Evolutionary conservation across 2,888 invertebrate genomes (phyloP).

Genomic region (Palloptera scutellata): DNA sequence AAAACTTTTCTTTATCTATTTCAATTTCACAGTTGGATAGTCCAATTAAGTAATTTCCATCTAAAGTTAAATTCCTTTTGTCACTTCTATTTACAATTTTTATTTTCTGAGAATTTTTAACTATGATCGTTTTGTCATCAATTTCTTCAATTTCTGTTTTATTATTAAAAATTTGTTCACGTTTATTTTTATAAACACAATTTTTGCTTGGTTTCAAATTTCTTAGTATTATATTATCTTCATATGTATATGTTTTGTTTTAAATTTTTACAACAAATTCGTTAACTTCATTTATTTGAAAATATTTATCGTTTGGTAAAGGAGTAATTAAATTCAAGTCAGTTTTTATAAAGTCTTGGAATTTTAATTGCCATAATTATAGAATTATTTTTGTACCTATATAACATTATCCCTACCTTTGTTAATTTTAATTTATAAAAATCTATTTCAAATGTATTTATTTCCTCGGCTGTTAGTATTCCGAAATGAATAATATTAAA

Average conservation of each 20-base stretch:
- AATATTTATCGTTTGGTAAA: background rate
- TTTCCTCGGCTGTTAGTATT: background rate
- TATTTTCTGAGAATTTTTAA: slow-evolving; percentile 11
- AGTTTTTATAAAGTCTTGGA: background rate
- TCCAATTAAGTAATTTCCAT: slow-evolving; percentile 3
- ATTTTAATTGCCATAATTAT: slow-evolving; percentile 6
- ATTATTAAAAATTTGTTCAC: background rate
- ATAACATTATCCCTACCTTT: background rate
- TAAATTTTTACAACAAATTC: background rate
- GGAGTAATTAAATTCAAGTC: slow-evolving; percentile 1
- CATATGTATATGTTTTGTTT: background rate
- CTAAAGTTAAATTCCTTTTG: slow-evolving; percentile 4
- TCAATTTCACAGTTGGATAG: background rate
- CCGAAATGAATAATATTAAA: background rate
- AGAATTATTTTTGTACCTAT: slow-evolving; percentile 5
- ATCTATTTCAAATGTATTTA: background rate
- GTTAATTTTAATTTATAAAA: background rate
- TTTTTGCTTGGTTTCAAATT: slow-evolving; percentile 1
- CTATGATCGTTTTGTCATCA: slow-evolving; percentile 2
- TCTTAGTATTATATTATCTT: background rate
- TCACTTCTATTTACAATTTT: slow-evolving; percentile 6
- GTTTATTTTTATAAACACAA: slow-evolving; percentile 3
- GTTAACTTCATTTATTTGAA: background rate
- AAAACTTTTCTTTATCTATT: slow-evolving; percentile 5
- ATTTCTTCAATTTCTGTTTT: slow-evolving; percentile 2